Evolutionary conservation across 2,797 vertebrate genomes (phyloP).

Genomic region (Scolopax bukidnonensis): DNA sequence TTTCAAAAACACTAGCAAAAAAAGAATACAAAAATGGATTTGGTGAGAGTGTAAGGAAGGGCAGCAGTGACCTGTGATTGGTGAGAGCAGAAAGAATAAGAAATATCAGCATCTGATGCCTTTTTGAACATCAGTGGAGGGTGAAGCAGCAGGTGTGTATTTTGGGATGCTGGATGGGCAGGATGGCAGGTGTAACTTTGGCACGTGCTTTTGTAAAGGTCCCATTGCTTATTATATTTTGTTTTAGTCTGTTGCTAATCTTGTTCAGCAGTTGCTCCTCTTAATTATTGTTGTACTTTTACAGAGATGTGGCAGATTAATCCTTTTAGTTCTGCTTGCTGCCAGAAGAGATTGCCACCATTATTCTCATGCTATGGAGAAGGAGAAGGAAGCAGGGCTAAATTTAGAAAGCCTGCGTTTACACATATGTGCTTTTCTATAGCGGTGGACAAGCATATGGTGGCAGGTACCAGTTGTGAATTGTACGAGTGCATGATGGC

Average conservation of each 20-base stretch:
- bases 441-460: rapidly evolving
- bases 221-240: background rate
- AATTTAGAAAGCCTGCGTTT: background rate
- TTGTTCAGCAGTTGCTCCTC: conserved; percentile 57
- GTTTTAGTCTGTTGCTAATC: conserved; percentile 44
- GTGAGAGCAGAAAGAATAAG: background rate
- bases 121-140: background rate
- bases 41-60: background rate
- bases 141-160: rapidly evolving
- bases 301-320: conserved; percentile 53
- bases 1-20: background rate
- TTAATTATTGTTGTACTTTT: conserved; percentile 60
- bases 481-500: rapidly evolving
- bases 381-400: background rate
- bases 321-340: conserved; percentile 58
- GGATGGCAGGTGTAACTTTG: background rate
- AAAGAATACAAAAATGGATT: rapidly evolving
- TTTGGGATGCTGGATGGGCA: background rate
- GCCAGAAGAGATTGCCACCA: conserved; percentile 34
- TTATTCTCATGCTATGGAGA: background rate
- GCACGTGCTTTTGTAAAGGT: background rate
- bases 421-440: background rate
- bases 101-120: background rate
- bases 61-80: background rate
- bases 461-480: background rate